Evolutionary conservation across 2,113 vertebrate species (phyloP).

Genomic region (Sialia sialis): DNA sequence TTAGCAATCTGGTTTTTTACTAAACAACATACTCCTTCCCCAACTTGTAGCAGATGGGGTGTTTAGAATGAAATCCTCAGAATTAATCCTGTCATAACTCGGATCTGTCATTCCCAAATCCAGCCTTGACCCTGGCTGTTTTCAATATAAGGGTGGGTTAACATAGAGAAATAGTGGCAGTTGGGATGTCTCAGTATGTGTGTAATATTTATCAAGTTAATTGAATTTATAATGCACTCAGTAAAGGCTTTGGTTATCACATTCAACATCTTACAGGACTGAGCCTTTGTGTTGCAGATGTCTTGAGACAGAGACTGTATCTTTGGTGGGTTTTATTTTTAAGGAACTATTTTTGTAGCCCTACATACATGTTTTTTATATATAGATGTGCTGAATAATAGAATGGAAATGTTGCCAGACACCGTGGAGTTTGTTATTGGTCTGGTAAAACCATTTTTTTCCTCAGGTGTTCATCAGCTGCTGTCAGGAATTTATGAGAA

Average conservation of each 20-base stretch:
- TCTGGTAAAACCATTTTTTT: background rate
- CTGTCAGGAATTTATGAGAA: background rate
- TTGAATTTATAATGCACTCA: background rate
- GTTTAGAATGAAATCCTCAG: background rate
- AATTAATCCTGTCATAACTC: background rate
- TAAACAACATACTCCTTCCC: background rate
- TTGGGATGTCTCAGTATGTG: background rate
- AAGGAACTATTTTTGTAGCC: background rate
- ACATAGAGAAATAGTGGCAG: fast-evolving
- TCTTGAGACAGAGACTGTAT: background rate
- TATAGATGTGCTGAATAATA: background rate
- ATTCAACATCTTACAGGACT: background rate
- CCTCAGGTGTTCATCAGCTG: background rate
- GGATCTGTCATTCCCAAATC: background rate
- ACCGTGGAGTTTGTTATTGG: background rate
- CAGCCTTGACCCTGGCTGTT: background rate
- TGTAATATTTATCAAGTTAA: background rate
- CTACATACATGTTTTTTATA: fast-evolving
- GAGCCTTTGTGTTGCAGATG: background rate
- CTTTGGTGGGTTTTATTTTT: background rate
- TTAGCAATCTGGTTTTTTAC: background rate
- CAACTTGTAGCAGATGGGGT: background rate
- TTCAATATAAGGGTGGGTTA: background rate
- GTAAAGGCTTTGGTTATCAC: background rate
- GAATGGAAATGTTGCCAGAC: background rate